phyloP scores from a whole-genome alignment of 2,113 vertebrate genomes.

The Engraulis encrasicolus region DNA sequence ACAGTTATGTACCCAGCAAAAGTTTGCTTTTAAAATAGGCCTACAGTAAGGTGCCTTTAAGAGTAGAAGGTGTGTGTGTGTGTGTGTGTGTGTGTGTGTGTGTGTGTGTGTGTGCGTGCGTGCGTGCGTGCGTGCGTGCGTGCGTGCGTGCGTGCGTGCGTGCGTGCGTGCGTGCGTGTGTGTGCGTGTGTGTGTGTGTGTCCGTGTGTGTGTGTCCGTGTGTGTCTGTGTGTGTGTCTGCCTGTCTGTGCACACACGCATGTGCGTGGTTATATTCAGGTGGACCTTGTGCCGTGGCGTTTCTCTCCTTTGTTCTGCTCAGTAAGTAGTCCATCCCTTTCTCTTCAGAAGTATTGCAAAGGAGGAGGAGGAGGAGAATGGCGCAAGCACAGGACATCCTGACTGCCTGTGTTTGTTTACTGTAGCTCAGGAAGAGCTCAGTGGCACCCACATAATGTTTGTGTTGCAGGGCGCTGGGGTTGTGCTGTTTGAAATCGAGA shows the following conservation, averaged over 20 bases:
- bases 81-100: slow-evolving; percentile 26
- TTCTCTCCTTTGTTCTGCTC: background rate
- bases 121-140: background rate
- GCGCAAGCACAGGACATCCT: background rate
- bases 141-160: slow-evolving; percentile 28
- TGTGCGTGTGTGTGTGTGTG: slow-evolving; percentile 21
- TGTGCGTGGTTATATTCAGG: background rate
- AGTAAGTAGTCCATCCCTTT: background rate
- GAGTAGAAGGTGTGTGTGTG: background rate
- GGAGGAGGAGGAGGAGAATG: background rate
- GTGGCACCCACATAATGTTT: background rate
- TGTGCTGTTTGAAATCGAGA: background rate
- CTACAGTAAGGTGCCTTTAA: too few species aligned
- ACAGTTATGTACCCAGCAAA: too few species aligned
- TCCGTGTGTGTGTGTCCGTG: too few species aligned
- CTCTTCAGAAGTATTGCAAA: background rate
- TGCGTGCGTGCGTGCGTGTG: slow-evolving; percentile 22
- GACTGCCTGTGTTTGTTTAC: background rate
- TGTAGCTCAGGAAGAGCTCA: background rate
- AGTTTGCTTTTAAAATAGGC: too few species aligned
- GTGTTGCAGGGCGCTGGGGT: too few species aligned
- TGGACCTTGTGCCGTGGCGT: background rate
- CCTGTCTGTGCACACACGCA: too few species aligned
- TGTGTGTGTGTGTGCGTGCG: slow-evolving; percentile 2
- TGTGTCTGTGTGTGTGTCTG: background rate